phyloP scores from a whole-genome alignment of 2,888 invertebrate genomes.

The Dryococelus australis region DNA sequence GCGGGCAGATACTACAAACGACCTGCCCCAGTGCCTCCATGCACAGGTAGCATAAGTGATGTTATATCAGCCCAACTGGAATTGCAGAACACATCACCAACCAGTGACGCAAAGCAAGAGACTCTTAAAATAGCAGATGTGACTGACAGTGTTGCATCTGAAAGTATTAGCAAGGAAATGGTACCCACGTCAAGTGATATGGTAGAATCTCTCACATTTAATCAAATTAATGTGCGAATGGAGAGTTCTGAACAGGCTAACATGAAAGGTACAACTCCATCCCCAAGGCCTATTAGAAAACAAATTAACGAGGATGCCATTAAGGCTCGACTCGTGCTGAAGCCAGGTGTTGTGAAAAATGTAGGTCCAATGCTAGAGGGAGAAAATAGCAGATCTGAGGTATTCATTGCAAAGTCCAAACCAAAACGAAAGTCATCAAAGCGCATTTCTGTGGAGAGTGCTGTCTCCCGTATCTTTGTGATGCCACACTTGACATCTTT shows the following conservation, averaged over 20 bases:
- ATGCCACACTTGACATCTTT: conserved; percentile 39
- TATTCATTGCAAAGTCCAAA: conserved; percentile 35
- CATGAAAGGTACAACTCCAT: neutral
- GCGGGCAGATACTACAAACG: conserved; percentile 64
- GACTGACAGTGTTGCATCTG: conserved; percentile 17
- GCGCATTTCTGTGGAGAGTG: conserved; percentile 33
- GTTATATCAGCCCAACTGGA: neutral
- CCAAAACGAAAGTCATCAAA: conserved; percentile 37
- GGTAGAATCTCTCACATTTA: too few species aligned
- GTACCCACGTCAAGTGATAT: too few species aligned
- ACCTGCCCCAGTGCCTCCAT: conserved; percentile 61
- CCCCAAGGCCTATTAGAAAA: conserved; percentile 19
- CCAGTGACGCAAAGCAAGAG: conserved; percentile 29
- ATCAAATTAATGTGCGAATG: neutral
- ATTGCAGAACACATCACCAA: neutral
- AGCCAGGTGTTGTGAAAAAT: conserved; percentile 36
- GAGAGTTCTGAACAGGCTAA: neutral
- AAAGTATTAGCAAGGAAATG: conserved; percentile 12
- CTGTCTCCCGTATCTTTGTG: conserved; percentile 40
- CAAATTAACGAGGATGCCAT: neutral
- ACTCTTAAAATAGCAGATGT: neutral
- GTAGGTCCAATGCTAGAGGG: conserved; percentile 34
- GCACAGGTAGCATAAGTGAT: conserved; percentile 22
- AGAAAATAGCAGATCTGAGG: conserved; percentile 31
- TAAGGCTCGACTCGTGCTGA: conserved; percentile 36